Base-by-base conservation (phyloP, 2,888 invertebrate species). In the Rhagonycha fulva region DNA sequence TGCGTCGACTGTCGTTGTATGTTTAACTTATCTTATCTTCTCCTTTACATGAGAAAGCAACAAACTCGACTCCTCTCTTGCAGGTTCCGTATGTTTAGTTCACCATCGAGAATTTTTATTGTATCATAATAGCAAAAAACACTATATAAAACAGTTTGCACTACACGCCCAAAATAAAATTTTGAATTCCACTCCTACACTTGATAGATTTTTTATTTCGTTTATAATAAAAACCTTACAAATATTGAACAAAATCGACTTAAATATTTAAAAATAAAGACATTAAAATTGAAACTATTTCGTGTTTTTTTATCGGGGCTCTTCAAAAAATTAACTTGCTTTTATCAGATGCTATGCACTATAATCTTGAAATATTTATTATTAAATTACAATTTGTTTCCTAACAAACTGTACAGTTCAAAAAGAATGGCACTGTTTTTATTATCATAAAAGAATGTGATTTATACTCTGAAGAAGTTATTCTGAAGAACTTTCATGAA, bases 21-120 rank as follows among this genome's bases (percentile, higher is more conserved):
- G 76, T 76, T 80, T 73, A 76, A 77, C 78, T 80, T 80, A 80
- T 80, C 80, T 80, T 80, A 80, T 80, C 80, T 78, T 66, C 75
- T 76, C 72, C 74, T 80, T 79, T 76, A 75, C 77, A 78, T 71
- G 77, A 78, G 77, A 78, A 78, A 78, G 77, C 75, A 78, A 75
- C 77, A 78, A 78, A 78, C 77, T 75, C 77, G 66, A 47, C 63
- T 71, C 74, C 62, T 74, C 74, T 76, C 70, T 78, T 67, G 63
- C 75, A 75, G 73, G 73, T 75, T 73, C 68, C 70, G 72, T 70
- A n/a, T 71, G 67, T 66, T 66, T 66, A 66, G 24, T 66, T n/a
- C 63, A 70, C 62, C 75, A 78, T 78, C 75, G 72, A 62, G 68
- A 66, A 72, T 75, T 75, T 76, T 77, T 77, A 77, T 77, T 77